Evolutionary conservation across 2,113 vertebrate species (phyloP).

Genomic region (Cryptomyrus ogoouensis): DNA sequence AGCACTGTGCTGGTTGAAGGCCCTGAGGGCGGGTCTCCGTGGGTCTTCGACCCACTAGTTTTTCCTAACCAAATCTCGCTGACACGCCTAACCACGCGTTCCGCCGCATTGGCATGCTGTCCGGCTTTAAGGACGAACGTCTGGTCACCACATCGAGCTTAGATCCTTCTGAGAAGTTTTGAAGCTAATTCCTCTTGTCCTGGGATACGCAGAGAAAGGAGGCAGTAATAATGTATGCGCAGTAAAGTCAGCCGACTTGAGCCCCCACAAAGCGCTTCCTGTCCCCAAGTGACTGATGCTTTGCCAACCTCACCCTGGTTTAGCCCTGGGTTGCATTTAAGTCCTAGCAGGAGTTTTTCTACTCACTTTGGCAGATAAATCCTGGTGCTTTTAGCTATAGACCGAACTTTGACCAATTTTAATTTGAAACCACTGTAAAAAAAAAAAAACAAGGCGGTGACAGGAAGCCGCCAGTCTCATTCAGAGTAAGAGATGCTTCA

Average conservation of each 20-base stretch:
- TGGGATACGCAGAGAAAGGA: background rate
- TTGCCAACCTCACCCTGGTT: background rate
- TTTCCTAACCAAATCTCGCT: background rate
- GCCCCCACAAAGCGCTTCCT: background rate
- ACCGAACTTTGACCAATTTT: background rate
- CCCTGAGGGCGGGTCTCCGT: background rate
- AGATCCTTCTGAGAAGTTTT: background rate
- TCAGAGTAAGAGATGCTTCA: background rate
- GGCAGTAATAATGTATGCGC: background rate
- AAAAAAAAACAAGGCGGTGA: background rate
- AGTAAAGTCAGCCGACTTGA: background rate
- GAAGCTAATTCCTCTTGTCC: conserved; percentile 3
- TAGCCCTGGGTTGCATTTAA: conserved; percentile 13
- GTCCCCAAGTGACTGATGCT: background rate
- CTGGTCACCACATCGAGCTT: background rate
- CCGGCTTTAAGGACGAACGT: background rate
- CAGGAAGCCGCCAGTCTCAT: background rate
- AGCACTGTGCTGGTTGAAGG: background rate
- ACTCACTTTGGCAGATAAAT: background rate
- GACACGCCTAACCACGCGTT: background rate
- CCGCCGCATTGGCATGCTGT: background rate
- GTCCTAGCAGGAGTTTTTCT: background rate
- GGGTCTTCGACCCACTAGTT: background rate
- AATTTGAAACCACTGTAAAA: background rate
- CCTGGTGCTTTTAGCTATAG: background rate